These are phyloP conservation scores for Mythimna vitellina DNA, from an alignment of 2,888 invertebrate genomes.

Conservation along the genomic window DNA sequence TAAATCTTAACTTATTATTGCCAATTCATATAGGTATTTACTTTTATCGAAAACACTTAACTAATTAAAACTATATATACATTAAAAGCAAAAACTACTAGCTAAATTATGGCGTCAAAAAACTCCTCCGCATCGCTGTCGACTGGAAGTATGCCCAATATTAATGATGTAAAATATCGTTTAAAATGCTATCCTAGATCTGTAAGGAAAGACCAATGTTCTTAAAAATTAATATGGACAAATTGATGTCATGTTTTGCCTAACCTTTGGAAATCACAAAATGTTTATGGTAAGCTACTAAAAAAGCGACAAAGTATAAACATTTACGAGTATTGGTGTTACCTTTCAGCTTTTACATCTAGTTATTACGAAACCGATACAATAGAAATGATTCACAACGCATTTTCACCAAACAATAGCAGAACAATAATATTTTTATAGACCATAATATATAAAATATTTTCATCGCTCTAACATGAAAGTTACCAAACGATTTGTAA, in stretches of 20 bases:
- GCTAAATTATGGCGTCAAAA: no score
- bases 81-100: no score
- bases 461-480: slow-evolving; percentile 54
- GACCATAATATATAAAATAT: slow-evolving; percentile 57
- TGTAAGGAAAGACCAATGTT: no score
- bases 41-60: no score
- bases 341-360: slow-evolving; percentile 43
- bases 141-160: no score
- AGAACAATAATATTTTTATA: slow-evolving; percentile 62
- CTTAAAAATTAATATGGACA: not conserved
- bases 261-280: not conserved
- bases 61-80: no score
- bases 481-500: slow-evolving; percentile 55
- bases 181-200: not conserved
- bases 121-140: no score
- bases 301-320: slow-evolving; percentile 15
- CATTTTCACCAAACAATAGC: slow-evolving; percentile 51
- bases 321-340: slow-evolving; percentile 43
- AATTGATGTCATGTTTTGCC: not conserved
- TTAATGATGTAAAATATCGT: not conserved
- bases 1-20: no score
- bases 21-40: no score
- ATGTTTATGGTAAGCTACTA: slow-evolving; percentile 22
- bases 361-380: slow-evolving; percentile 50
- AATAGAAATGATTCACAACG: slow-evolving; percentile 59